Conservation (phyloP, 2,888 invertebrate genomes). For the Volucella inanis region DNA sequence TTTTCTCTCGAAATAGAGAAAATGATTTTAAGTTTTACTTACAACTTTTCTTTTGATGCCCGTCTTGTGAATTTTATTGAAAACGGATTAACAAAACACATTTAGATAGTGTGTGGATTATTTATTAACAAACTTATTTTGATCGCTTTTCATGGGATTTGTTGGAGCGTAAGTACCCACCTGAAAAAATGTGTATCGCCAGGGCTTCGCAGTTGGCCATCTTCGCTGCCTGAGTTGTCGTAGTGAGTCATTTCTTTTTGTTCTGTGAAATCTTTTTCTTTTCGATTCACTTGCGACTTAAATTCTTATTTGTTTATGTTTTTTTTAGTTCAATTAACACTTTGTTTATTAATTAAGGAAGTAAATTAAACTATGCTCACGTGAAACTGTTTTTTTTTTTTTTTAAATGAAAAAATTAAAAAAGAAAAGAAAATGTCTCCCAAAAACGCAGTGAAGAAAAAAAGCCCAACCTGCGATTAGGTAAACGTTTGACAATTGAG, state of each 20-base stretch:
- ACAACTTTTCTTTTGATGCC: slow-evolving; percentile 47
- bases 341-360: slow-evolving; percentile 4
- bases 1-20: slow-evolving; percentile 9
- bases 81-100: neutral
- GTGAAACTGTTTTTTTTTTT: slow-evolving; percentile 32
- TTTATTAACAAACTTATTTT: slow-evolving; percentile 44
- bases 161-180: slow-evolving; percentile 79
- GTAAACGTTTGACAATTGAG: slow-evolving; percentile 72
- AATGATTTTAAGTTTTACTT: slow-evolving; percentile 16
- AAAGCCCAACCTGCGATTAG: slow-evolving; percentile 55
- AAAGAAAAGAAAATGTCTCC: slow-evolving; percentile 38
- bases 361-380: slow-evolving; percentile 16
- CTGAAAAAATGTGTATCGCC: slow-evolving; percentile 84
- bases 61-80: slow-evolving; percentile 14
- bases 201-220: slow-evolving; percentile 93
- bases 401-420: slow-evolving; percentile 44
- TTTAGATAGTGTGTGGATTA: neutral
- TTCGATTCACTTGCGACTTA: neutral
- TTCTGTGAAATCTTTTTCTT: slow-evolving; percentile 9
- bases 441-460: slow-evolving; percentile 43
- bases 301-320: neutral
- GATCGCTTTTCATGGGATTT: slow-evolving; percentile 79
- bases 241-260: slow-evolving; percentile 74
- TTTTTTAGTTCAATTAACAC: slow-evolving; percentile 5
- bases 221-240: slow-evolving; percentile 86